Base-by-base conservation (phyloP, 2,113 vertebrate species). In the Argyrosomus japonicus region DNA sequence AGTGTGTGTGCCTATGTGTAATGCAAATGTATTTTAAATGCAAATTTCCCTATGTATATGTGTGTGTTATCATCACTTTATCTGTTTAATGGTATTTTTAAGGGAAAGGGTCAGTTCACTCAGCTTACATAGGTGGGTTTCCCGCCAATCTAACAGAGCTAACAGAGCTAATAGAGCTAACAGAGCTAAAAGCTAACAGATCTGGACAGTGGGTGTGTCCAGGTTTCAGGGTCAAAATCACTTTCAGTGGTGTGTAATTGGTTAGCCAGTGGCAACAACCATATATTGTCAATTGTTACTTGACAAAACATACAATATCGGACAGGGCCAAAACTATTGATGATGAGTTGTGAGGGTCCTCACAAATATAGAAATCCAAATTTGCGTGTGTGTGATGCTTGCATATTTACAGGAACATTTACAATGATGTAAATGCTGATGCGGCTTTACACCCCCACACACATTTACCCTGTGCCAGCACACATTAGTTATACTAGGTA, bases 391-490 rank as follows among this genome's bases (percentile, higher is more conserved):
- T 53, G 36, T 19, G 23, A 68, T 7, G 1, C 62, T 40, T 75
- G 51, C 21, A 67, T 79, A 68, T 73, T 82, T 68, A 54, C 62
- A 73, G 58, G 18, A 62, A 77, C 48, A 53, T 50, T 67, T 70
- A 58, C 69, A 54, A 50, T 79, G 18, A 86, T 84, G 45, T 72
- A 86, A 86, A 79, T 92, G 90, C 87, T 90, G 91, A 92, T 86
- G 58, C 29, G 2, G 80, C 77, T 79, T 53, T 84, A 75, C 69
- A 56, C 17, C 56, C 71, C 45, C 57, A 58, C 17, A 53, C 67
- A 23, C 48, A 85, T 84, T 83, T 60, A 79, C 56, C 29, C 80
- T 67, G 68, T 77, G n/a, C 21, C 73, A 64, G 80, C 69, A 67
- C 56, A 36, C 79, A 91, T 90, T 87, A 82, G 85, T 90, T 90